Evolutionary conservation across 2,113 vertebrate species (phyloP).

Genomic region (human): GRCh38 chr1:5517001-5517500

Average conservation of each 20-base stretch:
- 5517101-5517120: background rate
- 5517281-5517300: background rate
- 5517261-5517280: accelerated
- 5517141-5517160: background rate
- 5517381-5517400: background rate
- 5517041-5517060: too few relatives aligned
- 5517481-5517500: too few relatives aligned
- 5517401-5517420: background rate
- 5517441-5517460: background rate
- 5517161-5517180: background rate
- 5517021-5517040: background rate
- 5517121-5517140: too few relatives aligned
- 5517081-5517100: too few relatives aligned
- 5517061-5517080: background rate
- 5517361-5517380: background rate
- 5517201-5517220: background rate
- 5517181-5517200: background rate
- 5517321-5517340: background rate
- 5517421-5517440: too few relatives aligned
- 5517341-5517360: accelerated
- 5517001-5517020: too few relatives aligned
- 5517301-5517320: accelerated
- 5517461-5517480: too few relatives aligned
- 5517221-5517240: background rate
- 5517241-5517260: background rate